phyloP scores from a whole-genome alignment of 1,140 invertebrate species.

The Helicoverpa armigera region DNA sequence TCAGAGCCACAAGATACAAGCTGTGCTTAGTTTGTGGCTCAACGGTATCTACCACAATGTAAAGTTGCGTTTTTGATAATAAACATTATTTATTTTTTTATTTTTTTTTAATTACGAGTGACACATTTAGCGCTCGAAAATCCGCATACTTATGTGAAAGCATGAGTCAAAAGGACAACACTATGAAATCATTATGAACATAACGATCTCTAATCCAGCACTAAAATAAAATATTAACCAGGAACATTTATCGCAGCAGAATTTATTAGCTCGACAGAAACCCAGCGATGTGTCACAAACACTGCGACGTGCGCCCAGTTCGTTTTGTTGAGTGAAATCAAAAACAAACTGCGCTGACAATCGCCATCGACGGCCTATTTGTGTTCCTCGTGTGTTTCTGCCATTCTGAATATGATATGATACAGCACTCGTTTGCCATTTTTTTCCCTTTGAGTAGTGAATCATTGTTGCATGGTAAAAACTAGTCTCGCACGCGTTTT shows the following conservation, averaged over 20 bases:
- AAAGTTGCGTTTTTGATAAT: too few relatives aligned
- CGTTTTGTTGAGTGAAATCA: conserved; percentile 75
- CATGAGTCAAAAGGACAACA: too few relatives aligned
- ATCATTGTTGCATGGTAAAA: conserved; percentile 12
- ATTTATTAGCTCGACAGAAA: conserved; percentile 67
- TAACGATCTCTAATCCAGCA: neutral
- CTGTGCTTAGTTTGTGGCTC: too few relatives aligned
- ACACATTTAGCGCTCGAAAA: too few relatives aligned
- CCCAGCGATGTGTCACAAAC: conserved; percentile 72
- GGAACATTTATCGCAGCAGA: conserved; percentile 53
- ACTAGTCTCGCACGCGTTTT: neutral
- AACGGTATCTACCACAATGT: too few relatives aligned
- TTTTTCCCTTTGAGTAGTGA: conserved; percentile 32
- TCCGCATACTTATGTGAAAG: too few relatives aligned
- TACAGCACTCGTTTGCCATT: neutral
- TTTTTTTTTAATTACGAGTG: too few relatives aligned
- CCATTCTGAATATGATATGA: conserved; percentile 42
- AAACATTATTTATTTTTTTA: too few relatives aligned
- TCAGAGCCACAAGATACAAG: too few relatives aligned
- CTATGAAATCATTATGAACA: neutral
- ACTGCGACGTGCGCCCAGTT: conserved; percentile 61
- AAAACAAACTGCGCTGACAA: conserved; percentile 67
- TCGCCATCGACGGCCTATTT: conserved; percentile 50
- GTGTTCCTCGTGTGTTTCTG: conserved; percentile 34
- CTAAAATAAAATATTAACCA: neutral